These are phyloP conservation scores for Euzetes globulus DNA, from an alignment of 2,888 invertebrate genomes.

Conservation along the genomic window DNA sequence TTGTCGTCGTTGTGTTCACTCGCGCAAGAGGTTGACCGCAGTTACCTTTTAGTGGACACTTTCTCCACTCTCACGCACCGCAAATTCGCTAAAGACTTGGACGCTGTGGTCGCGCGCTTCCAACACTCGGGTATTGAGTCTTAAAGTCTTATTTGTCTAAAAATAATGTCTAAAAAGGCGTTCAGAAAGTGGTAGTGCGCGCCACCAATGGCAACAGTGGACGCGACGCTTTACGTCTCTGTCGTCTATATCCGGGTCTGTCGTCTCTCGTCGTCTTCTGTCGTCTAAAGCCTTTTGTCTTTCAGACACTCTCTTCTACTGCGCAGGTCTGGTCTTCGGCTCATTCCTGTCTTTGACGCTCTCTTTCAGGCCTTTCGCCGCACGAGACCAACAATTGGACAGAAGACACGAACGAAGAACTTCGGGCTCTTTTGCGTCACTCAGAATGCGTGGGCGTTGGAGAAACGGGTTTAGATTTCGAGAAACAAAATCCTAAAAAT, in stretches of 20 bases:
- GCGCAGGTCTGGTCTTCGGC: background rate
- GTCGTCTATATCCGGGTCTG: conserved; percentile 78
- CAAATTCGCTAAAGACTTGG: conserved; percentile 83
- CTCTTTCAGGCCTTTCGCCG: conserved; percentile 82
- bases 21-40: conserved; percentile 47
- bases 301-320: conserved; percentile 27
- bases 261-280: no score
- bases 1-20: conserved; percentile 87
- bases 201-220: conserved; percentile 81
- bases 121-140: conserved; percentile 71
- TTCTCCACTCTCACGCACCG: conserved; percentile 63
- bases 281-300: conserved; percentile 6
- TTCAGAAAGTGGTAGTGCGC: conserved; percentile 88
- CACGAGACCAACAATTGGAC: conserved; percentile 89
- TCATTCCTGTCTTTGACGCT: conserved; percentile 15
- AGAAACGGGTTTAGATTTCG: no score
- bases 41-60: background rate
- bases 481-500: no score
- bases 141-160: conserved; percentile 30
- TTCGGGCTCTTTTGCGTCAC: no score
- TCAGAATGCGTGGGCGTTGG: no score
- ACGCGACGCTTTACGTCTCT: conserved; percentile 79
- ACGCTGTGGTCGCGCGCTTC: conserved; percentile 80
- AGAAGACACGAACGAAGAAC: conserved; percentile 46
- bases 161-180: conserved; percentile 56